Evolutionary conservation across 2,113 vertebrate species (phyloP), one percentile per base, ranked within the genome.

Genomic region (Perognathus longimembris): DNA sequence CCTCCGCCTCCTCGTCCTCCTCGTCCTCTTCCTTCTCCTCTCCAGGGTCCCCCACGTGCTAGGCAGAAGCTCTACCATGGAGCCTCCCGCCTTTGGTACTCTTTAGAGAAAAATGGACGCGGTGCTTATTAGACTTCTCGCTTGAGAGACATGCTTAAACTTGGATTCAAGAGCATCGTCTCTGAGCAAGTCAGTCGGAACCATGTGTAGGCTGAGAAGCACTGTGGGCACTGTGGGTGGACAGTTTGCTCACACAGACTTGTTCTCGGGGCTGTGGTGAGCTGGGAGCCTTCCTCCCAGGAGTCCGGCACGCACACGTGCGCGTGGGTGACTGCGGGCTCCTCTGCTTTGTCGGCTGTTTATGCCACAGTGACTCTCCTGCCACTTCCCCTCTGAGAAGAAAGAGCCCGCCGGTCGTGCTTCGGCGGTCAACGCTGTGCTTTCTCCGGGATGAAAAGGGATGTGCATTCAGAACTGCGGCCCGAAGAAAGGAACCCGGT

Each of bases 281-380:
- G n/a, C n/a, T n/a, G n/a, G n/a, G n/a, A n/a, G n/a, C n/a, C n/a
- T n/a, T n/a, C n/a, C n/a, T n/a, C n/a, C n/a, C n/a, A n/a, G n/a
- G n/a, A n/a, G n/a, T n/a, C n/a, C n/a, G n/a, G n/a, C n/a, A n/a
- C n/a, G n/a, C n/a, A n/a, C n/a, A n/a, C n/a, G n/a, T n/a, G n/a
- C n/a, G n/a, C n/a, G 93, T 92, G 92, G 88, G 88, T 38, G 73
- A 59, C 63, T 93, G 87, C 88, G 87, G 21, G 20, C 69, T 17
- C 30, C 94, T 97, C 97, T 96, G 95, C 96, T n/a, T 92, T 63
- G 64, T 34, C 81, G 93, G 17, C 0, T 73, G 79, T 85, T 93
- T 93, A 17, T 50, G 83, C 73, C 89, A 80, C 77, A 88, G 70
- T 84, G 85, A 94, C 85, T n/a, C 94, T 91, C 78, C 81, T 78